phyloP scores from a whole-genome alignment of 2,888 invertebrate species.

The Drosophila neutralis region DNA sequence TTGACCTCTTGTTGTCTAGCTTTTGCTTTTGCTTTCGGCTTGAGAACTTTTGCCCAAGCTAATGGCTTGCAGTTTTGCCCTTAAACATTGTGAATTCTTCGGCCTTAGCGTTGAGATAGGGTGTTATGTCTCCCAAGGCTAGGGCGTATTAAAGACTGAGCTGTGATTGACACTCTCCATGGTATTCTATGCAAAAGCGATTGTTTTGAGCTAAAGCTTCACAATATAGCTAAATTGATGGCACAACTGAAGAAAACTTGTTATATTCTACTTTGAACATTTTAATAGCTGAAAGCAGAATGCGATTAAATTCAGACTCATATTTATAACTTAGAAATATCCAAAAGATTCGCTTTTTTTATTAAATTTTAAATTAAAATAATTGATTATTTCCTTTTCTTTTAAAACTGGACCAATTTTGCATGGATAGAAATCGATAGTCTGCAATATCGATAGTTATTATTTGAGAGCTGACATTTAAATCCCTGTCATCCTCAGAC shows the following conservation, averaged over 20 bases:
- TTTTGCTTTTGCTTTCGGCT: constrained; percentile 60
- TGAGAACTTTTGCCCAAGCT: constrained; percentile 62
- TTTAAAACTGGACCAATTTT: not conserved
- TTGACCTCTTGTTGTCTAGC: constrained; percentile 74
- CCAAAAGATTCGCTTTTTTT: not conserved
- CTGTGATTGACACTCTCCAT: constrained; percentile 43
- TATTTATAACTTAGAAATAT: not conserved
- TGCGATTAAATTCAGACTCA: not conserved
- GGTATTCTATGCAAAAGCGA: not conserved
- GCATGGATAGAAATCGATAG: not conserved
- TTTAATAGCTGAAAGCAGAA: not conserved
- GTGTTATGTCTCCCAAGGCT: not conserved
- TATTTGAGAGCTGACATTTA: not conserved
- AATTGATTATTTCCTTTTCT: too few relatives aligned
- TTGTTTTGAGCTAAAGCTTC: not conserved
- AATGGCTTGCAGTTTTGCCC: constrained; percentile 57
- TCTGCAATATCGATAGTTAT: not conserved
- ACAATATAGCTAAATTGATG: not conserved
- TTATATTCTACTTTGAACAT: too few relatives aligned
- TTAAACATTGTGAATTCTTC: constrained; percentile 38
- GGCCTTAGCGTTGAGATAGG: constrained; percentile 4
- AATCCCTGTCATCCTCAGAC: not conserved
- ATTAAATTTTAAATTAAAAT: too few relatives aligned
- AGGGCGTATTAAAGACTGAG: not conserved
- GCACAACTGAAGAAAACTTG: not conserved